Conservation (phyloP, 2,888 invertebrate genomes). For the Entomobrya proxima region DNA sequence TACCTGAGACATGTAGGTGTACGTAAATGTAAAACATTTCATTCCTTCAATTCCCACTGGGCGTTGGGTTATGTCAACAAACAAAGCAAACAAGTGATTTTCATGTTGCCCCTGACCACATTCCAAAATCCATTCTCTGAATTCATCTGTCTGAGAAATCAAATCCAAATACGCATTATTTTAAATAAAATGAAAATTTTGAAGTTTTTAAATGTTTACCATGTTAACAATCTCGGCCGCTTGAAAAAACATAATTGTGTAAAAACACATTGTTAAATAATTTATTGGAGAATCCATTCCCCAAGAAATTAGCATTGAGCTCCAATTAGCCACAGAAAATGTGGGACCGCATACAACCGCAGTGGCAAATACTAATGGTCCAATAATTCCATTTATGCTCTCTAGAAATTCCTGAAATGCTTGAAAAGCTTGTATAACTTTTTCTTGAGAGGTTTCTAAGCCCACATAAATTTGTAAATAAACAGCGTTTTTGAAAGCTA, state of each 20-base stretch:
- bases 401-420: conserved; percentile 30
- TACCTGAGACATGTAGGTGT: conserved; percentile 40
- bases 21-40: conserved; percentile 41
- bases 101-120: conserved; percentile 15
- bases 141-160: conserved; percentile 39
- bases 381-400: conserved; percentile 16
- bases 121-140: conserved; percentile 46
- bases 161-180: too few species aligned
- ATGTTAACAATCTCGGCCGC: conserved; percentile 24
- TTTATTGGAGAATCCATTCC: background rate
- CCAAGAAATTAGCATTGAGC: background rate
- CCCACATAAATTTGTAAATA: too few species aligned
- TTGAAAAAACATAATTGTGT: background rate
- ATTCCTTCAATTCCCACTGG: conserved; percentile 38
- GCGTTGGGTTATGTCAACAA: conserved; percentile 48
- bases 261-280: conserved; percentile 25
- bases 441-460: conserved; percentile 6
- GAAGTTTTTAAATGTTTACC: too few species aligned
- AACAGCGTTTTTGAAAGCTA: conserved; percentile 30
- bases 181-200: too few species aligned
- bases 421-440: conserved; percentile 26
- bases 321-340: conserved; percentile 39
- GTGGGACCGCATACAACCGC: conserved; percentile 34
- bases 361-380: conserved; percentile 38
- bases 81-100: conserved; percentile 19